These are phyloP conservation scores for Andricus quercusramuli DNA, from an alignment of 2,888 invertebrate genomes.

Conservation along the genomic window DNA sequence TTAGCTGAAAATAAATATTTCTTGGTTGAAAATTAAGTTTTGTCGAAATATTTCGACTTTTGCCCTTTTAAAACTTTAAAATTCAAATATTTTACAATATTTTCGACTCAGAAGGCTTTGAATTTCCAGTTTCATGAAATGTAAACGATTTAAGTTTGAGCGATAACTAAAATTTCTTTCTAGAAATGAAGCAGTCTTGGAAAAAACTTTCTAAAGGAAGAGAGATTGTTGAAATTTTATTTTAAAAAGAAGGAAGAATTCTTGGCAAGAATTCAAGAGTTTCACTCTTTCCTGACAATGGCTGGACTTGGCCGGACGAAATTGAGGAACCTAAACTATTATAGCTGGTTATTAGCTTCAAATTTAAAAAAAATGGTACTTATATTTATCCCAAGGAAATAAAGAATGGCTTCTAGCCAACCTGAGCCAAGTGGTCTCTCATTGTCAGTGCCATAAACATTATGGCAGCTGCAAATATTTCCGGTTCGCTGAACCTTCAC, in stretches of 20 bases:
- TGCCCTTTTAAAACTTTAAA: too few relatives aligned
- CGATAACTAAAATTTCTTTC: not conserved
- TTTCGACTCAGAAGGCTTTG: too few relatives aligned
- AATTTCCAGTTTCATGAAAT: too few relatives aligned
- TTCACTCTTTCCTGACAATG: not conserved
- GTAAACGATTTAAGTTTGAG: too few relatives aligned
- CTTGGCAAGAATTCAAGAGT: not conserved
- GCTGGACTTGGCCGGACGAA: not conserved
- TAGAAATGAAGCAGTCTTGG: not conserved
- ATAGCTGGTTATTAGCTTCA: not conserved
- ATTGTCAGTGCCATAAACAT: slow-evolving; percentile 15
- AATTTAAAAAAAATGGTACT: not conserved
- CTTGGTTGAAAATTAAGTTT: too few relatives aligned
- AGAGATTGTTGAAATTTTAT: not conserved
- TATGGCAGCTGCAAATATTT: not conserved
- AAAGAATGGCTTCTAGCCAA: not conserved
- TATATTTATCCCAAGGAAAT: not conserved
- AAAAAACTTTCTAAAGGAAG: not conserved
- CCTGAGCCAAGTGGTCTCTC: not conserved
- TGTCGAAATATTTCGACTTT: too few relatives aligned
- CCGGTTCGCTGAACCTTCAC: slow-evolving; percentile 18
- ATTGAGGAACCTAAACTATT: not conserved
- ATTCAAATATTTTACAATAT: too few relatives aligned
- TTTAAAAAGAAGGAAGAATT: not conserved
- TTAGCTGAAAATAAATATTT: too few relatives aligned